Evolutionary conservation across 2,888 invertebrate genomes (phyloP), one percentile per base, ranked within the genome.

Genomic region (Alloscopus bannaensis): DNA sequence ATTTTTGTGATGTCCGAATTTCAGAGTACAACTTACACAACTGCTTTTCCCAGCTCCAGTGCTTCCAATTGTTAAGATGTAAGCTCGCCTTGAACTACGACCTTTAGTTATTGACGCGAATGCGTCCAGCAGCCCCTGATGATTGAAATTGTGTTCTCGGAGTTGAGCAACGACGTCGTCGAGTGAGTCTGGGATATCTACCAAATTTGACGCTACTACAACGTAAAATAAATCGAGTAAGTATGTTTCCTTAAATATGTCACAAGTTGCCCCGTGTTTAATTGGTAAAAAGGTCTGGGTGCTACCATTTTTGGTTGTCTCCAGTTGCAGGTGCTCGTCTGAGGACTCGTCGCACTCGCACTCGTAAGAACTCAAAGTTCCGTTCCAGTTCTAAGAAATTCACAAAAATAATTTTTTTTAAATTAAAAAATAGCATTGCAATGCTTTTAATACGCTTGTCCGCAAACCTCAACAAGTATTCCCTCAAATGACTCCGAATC

Each of bases 31-130:
- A 64, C 13, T 68, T 72, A 81, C 81, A 6, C 72, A 40, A 13
- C 55, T 50, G 8, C 71, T 71, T 72, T 81, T 81, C 40, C 81
- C 81, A 2, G 81, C 64, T 24, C 81, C 81, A 0, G 77, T 59
- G 8, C 66, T 42, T 55, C 81, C 81, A 28, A 81, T 20, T 1
- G 72, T 0, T 1, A 81, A 11, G 4, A 81, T 70, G 31, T 81
- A 81, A 2, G 71, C 81, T 40, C 71, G 76, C 50, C 28, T 77
- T 1, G 81, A 62, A 45, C 81, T 81, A n/a, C 76, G 26, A 36
- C 64, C 47, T 13, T 28, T 20, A 2, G 45, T 36, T 0, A 81
- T 0, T 4, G 77, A 77, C 13, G 36, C 24, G 1, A 77, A 26
- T 13, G 76, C 81, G 8, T 68, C 68, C 3, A 64, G 4, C 22